phyloP scores from a whole-genome alignment of 2,888 invertebrate species.

The Dasypogon diadema region DNA sequence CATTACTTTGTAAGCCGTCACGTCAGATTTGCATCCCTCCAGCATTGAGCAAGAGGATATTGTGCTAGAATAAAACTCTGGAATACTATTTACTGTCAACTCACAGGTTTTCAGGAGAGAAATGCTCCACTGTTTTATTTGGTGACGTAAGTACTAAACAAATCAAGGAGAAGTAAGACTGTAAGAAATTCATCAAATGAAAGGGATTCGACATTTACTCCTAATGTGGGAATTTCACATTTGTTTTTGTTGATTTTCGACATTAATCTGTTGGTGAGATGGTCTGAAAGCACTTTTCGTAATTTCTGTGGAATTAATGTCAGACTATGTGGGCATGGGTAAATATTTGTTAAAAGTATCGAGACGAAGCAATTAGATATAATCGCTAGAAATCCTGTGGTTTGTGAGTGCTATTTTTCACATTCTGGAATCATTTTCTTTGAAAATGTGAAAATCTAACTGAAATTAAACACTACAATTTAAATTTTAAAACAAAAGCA shows the following conservation, averaged over 20 bases:
- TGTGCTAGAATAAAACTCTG: slow-evolving; percentile 11
- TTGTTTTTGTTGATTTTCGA: slow-evolving; percentile 43
- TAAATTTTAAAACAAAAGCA: no score
- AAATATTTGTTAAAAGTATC: slow-evolving; percentile 39
- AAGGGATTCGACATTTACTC: not conserved
- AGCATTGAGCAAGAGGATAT: not conserved
- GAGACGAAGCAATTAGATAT: not conserved
- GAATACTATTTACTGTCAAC: slow-evolving; percentile 37
- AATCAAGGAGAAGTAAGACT: not conserved
- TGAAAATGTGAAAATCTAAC: no score
- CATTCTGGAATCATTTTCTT: no score
- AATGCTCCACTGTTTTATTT: not conserved
- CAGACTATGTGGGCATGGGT: slow-evolving; percentile 16
- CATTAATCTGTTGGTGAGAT: slow-evolving; percentile 9
- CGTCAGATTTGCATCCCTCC: slow-evolving; percentile 43
- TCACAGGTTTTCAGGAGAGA: not conserved
- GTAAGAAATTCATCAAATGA: not conserved
- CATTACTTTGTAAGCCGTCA: slow-evolving; percentile 48
- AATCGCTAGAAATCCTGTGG: not conserved
- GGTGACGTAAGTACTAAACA: slow-evolving; percentile 4
- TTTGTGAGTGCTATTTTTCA: no score
- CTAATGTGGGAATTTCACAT: slow-evolving; percentile 36
- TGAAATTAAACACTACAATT: no score
- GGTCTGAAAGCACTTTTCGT: not conserved
- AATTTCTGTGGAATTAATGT: slow-evolving; percentile 2